Conservation (phyloP, 2,888 invertebrate species). For the Dicycla oo region DNA sequence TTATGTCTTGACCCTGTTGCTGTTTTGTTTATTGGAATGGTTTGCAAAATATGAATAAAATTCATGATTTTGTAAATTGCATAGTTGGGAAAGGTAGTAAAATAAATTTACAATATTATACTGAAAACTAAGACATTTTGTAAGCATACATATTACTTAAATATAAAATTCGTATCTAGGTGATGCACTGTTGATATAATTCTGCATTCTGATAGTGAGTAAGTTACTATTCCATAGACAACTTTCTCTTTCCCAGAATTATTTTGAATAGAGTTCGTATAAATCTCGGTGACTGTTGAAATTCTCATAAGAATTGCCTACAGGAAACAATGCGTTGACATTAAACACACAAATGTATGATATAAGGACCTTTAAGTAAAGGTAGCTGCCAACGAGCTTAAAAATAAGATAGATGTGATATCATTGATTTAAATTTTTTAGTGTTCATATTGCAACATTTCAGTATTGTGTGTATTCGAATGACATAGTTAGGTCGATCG, state of each 20-base stretch:
- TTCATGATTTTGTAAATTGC: no score
- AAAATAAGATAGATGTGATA: conserved; percentile 34
- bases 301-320: conserved; percentile 35
- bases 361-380: conserved; percentile 52
- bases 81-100: not conserved
- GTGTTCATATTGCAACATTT: no score
- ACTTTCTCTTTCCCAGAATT: conserved; percentile 3
- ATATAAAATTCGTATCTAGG: not conserved
- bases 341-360: conserved; percentile 41
- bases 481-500: no score
- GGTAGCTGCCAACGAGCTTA: conserved; percentile 41
- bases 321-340: conserved; percentile 54
- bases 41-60: conserved; percentile 20
- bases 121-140: not conserved
- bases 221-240: conserved; percentile 1
- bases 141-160: not conserved
- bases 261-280: conserved; percentile 31
- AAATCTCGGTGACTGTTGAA: conserved; percentile 36
- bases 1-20: conserved; percentile 11
- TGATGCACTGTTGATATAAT: not conserved
- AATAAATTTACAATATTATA: not conserved
- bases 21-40: not conserved
- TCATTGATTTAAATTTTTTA: no score
- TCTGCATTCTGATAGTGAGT: not conserved
- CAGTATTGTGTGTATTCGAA: no score